These are phyloP conservation scores for Lerista edwardsae DNA, from an alignment of 2,797 vertebrate species.

Conservation along the genomic window DNA sequence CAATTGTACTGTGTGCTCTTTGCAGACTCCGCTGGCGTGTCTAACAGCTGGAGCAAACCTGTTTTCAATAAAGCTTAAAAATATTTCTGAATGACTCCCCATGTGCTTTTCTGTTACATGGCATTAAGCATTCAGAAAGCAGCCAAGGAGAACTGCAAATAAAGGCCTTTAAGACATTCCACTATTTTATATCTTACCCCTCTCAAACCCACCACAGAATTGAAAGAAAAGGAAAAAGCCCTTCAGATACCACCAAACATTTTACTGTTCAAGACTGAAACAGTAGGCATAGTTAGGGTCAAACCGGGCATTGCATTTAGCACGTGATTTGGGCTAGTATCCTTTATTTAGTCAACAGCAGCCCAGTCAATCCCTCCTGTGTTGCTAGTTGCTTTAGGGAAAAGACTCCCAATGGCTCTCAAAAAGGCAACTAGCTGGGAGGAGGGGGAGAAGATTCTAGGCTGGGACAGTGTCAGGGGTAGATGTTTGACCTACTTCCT, in stretches of 20 bases:
- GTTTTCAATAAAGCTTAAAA: slow-evolving; percentile 74
- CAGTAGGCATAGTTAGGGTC: no score
- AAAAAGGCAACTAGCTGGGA: no score
- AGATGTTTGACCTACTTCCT: no score
- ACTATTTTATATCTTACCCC: slow-evolving; percentile 70
- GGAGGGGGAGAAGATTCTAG: no score
- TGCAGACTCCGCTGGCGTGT: slow-evolving; percentile 43
- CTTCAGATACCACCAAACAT: slow-evolving; percentile 61
- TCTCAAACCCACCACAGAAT: slow-evolving; percentile 69
- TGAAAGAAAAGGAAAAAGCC: slow-evolving; percentile 67
- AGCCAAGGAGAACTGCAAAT: slow-evolving; percentile 74
- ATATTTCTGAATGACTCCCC: slow-evolving; percentile 71
- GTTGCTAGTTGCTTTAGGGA: no score
- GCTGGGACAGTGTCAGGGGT: no score
- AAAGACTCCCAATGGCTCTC: no score
- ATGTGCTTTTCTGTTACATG: slow-evolving; percentile 69
- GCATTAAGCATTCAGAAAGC: slow-evolving; percentile 66
- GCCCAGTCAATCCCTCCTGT: no score
- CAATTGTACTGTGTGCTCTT: not conserved
- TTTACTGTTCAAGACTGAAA: not conserved
- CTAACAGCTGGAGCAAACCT: slow-evolving; percentile 48
- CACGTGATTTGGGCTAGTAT: no score
- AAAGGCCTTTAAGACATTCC: slow-evolving; percentile 66
- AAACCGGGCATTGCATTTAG: no score
- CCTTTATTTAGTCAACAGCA: no score